Conservation (phyloP, 1,140 invertebrate species). For the Drosophila azteca region DNA sequence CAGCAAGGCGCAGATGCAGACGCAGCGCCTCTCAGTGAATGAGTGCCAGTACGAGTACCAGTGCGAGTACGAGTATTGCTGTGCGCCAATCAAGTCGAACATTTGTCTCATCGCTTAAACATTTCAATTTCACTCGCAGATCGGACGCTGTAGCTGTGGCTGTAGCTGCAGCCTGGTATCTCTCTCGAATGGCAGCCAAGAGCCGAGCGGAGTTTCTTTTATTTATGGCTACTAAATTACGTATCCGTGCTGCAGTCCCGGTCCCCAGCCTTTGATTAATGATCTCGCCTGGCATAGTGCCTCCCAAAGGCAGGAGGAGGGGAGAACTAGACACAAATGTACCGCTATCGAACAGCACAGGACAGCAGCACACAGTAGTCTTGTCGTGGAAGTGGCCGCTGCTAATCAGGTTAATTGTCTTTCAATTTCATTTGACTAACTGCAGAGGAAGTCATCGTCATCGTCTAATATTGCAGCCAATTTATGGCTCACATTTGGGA, state of each 20-base stretch:
- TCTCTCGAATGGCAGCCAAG: too few relatives aligned
- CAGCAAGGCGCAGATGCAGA: conserved; percentile 12
- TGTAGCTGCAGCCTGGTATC: conserved; percentile 13
- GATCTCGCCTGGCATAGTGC: conserved; percentile 55
- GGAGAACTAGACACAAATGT: conserved; percentile 56
- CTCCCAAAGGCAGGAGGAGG: neutral
- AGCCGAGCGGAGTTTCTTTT: conserved; percentile 61
- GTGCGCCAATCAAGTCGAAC: conserved; percentile 69
- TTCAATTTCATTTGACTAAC: conserved; percentile 74
- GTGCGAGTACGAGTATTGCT: neutral
- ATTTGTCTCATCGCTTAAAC: conserved; percentile 81
- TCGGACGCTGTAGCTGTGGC: neutral
- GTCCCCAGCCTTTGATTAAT: conserved; percentile 66
- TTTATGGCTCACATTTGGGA: conserved; percentile 15
- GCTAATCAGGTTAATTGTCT: conserved; percentile 81
- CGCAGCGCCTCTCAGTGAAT: neutral
- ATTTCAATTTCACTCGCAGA: conserved; percentile 76
- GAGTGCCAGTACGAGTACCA: too few relatives aligned
- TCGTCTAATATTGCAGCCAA: conserved; percentile 46
- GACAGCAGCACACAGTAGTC: conserved; percentile 2
- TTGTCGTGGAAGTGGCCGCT: conserved; percentile 51
- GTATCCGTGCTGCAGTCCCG: conserved; percentile 60
- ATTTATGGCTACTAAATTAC: conserved; percentile 81
- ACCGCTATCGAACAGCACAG: conserved; percentile 54
- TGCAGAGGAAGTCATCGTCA: conserved; percentile 9